Conservation (phyloP, 2,888 invertebrate species). For the Lycophotia porphyrea region DNA sequence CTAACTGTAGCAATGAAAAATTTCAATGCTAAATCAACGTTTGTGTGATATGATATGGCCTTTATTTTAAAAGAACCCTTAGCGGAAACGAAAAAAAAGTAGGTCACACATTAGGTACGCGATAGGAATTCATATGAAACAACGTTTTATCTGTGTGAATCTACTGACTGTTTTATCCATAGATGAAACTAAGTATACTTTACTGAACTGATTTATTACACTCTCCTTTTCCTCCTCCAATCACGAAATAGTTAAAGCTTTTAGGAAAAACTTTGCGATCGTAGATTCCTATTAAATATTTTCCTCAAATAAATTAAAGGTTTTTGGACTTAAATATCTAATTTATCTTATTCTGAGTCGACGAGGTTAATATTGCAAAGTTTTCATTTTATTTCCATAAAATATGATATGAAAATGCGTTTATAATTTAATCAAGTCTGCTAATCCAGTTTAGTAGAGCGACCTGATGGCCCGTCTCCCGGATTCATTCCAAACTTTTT, state of each 20-base stretch:
- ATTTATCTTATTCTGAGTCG: not conserved
- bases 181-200: constrained; percentile 64
- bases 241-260: constrained; percentile 63
- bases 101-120: not conserved
- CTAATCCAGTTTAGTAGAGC: constrained; percentile 51
- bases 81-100: not conserved
- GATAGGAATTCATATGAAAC: constrained; percentile 57
- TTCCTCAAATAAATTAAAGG: constrained; percentile 1
- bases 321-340: not conserved
- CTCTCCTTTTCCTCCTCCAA: constrained; percentile 67
- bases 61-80: constrained; percentile 10
- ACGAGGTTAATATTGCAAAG: not conserved
- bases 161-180: constrained; percentile 45
- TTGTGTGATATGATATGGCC: constrained; percentile 10
- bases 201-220: constrained; percentile 72
- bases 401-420: constrained; percentile 44
- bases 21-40: constrained; percentile 7
- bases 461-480: constrained; percentile 41
- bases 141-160: constrained; percentile 34
- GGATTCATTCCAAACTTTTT: constrained; percentile 68
- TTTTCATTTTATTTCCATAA: not conserved
- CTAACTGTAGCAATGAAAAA: constrained; percentile 5
- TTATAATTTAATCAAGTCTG: constrained; percentile 58
- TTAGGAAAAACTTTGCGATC: constrained; percentile 61
- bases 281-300: constrained; percentile 30